Evolutionary conservation across 2,113 vertebrate species (phyloP).

Genomic region (Cisticola juncidis): DNA sequence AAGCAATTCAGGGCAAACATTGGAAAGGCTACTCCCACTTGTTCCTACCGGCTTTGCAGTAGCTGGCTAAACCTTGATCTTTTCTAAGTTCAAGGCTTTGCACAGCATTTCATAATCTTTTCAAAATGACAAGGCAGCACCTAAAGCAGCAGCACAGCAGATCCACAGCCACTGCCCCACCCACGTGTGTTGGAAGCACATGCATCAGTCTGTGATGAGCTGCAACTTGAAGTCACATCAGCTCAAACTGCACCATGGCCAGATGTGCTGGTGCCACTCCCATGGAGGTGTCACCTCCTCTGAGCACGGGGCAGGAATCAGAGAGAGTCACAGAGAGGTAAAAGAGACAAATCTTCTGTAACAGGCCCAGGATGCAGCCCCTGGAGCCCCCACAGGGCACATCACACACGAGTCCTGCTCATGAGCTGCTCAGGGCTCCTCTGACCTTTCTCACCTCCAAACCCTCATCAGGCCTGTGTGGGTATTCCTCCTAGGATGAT

Average conservation of each 20-base stretch:
- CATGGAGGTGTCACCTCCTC: accelerated
- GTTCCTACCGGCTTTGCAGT: neutral
- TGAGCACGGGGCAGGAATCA: accelerated
- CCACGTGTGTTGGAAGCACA: neutral
- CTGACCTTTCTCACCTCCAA: neutral
- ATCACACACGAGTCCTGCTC: neutral
- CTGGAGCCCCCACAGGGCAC: neutral
- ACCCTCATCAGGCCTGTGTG: accelerated
- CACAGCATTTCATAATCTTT: neutral
- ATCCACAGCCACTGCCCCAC: neutral
- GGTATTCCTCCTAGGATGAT: neutral
- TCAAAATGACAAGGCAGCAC: neutral
- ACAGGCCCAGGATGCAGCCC: neutral
- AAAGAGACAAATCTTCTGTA: neutral
- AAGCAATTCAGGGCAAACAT: neutral
- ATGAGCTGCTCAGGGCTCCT: neutral
- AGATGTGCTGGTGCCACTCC: neutral
- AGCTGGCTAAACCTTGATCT: neutral
- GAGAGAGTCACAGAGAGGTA: neutral
- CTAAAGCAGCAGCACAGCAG: neutral
- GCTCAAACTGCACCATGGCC: neutral
- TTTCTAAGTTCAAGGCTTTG: neutral
- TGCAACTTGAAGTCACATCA: neutral
- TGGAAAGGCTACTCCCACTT: neutral
- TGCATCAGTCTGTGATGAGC: neutral